Evolutionary conservation across 2,113 vertebrate species (phyloP).

Genomic region (Rhynchomys soricoides): DNA sequence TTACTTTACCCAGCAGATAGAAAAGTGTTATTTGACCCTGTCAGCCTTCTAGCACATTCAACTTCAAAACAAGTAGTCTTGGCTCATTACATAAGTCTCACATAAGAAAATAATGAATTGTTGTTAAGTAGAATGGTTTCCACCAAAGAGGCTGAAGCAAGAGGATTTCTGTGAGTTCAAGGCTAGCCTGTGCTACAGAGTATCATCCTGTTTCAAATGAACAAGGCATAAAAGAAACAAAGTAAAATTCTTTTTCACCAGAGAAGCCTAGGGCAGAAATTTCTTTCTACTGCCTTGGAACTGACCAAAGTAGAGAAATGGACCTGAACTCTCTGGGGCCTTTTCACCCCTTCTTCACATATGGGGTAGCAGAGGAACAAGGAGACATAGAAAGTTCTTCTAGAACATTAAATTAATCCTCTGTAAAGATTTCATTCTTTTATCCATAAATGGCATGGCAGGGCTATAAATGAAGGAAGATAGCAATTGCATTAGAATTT

Average conservation of each 20-base stretch:
- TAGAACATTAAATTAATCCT: conserved; percentile 70
- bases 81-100: neutral
- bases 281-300: neutral
- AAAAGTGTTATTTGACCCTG: neutral
- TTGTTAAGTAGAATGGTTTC: neutral
- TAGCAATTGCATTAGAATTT: conserved; percentile 38
- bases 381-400: conserved; percentile 31
- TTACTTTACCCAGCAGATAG: neutral
- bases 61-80: neutral
- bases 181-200: neutral
- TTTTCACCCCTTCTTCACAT: neutral
- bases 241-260: neutral
- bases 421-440: conserved; percentile 75
- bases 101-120: neutral
- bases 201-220: neutral
- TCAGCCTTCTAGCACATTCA: neutral
- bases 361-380: conserved; percentile 45
- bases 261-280: neutral
- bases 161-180: neutral
- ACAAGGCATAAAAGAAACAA: neutral
- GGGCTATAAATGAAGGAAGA: conserved; percentile 40
- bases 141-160: too few species aligned
- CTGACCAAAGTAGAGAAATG: neutral
- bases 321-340: neutral
- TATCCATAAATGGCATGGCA: conserved; percentile 56